Percentiles rank a stretch among this genome's conserved stretches.
Evolutionary conservation across 2,888 invertebrate species (phyloP).

Genomic region (Orgyia antiqua): DNA sequence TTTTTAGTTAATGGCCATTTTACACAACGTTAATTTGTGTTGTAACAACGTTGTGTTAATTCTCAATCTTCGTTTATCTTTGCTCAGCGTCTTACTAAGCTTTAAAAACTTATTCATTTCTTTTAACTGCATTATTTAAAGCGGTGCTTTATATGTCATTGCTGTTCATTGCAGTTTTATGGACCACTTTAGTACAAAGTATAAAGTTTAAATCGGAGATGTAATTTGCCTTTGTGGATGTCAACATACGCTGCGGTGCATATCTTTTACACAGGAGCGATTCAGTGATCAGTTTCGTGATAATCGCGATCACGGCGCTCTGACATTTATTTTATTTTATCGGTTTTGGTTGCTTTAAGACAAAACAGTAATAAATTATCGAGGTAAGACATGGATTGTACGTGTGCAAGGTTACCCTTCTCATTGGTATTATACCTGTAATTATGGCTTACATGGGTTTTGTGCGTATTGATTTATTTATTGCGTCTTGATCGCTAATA

Average conservation of each 20-base stretch:
- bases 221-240: slow-evolving; percentile 17
- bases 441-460: slow-evolving; percentile 59
- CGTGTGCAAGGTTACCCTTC: slow-evolving; percentile 64
- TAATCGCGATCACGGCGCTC: slow-evolving; percentile 68
- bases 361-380: slow-evolving; percentile 74
- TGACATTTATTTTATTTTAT: slow-evolving; percentile 75
- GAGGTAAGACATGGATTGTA: slow-evolving; percentile 52
- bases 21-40: too few relatives aligned
- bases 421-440: slow-evolving; percentile 66
- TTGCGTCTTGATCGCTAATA: slow-evolving; percentile 40
- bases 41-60: too few relatives aligned
- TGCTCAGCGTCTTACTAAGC: too few relatives aligned
- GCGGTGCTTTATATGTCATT: too few relatives aligned
- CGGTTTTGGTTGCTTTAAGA: slow-evolving; percentile 63
- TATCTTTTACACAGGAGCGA: too few relatives aligned
- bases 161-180: too few relatives aligned
- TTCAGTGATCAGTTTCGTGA: slow-evolving; percentile 63
- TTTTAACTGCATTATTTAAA: too few relatives aligned
- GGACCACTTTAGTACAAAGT: too few relatives aligned
- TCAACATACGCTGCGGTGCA: slow-evolving; percentile 13
- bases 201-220: too few relatives aligned
- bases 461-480: slow-evolving; percentile 50
- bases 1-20: too few relatives aligned
- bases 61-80: too few relatives aligned
- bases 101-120: too few relatives aligned